phyloP scores from a whole-genome alignment of 1,140 invertebrate genomes.

The Temnothorax longispinosus region DNA sequence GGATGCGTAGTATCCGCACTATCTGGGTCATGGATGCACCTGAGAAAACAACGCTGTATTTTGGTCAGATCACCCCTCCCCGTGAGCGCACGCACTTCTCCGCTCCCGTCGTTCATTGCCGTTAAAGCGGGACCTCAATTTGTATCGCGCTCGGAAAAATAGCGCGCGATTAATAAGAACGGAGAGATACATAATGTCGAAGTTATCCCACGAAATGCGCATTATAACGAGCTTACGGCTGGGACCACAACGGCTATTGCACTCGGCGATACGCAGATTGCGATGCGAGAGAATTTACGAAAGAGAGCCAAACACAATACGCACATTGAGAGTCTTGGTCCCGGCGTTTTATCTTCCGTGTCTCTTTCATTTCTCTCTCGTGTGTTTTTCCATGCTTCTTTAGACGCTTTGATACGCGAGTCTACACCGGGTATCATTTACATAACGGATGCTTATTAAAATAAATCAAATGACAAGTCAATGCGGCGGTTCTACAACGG shows the following conservation, averaged over 20 bases:
- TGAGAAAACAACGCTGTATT: slow-evolving; percentile 65
- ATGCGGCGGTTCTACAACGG: background rate
- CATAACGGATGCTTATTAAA: slow-evolving; percentile 26
- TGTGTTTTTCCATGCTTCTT: slow-evolving; percentile 20
- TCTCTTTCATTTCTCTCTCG: slow-evolving; percentile 5
- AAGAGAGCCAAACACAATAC: slow-evolving; percentile 2
- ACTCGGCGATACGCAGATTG: background rate
- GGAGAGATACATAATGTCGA: background rate
- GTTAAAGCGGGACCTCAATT: slow-evolving; percentile 53
- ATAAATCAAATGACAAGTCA: slow-evolving; percentile 31
- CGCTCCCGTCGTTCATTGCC: background rate
- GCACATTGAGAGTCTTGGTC: background rate
- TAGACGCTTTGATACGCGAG: background rate
- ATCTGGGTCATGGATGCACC: slow-evolving; percentile 72
- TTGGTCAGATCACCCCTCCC: background rate
- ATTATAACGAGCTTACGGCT: background rate
- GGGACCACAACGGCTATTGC: background rate
- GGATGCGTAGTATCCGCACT: slow-evolving; percentile 54
- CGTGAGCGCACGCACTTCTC: background rate
- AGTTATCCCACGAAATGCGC: slow-evolving; percentile 12
- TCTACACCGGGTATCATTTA: slow-evolving; percentile 11
- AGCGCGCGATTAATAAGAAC: slow-evolving; percentile 17
- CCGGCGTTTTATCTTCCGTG: slow-evolving; percentile 6
- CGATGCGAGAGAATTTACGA: slow-evolving; percentile 16
- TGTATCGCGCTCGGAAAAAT: slow-evolving; percentile 43